Evolutionary conservation across 2,113 vertebrate species (phyloP).

Genomic region (Sphyrna mokarran): DNA sequence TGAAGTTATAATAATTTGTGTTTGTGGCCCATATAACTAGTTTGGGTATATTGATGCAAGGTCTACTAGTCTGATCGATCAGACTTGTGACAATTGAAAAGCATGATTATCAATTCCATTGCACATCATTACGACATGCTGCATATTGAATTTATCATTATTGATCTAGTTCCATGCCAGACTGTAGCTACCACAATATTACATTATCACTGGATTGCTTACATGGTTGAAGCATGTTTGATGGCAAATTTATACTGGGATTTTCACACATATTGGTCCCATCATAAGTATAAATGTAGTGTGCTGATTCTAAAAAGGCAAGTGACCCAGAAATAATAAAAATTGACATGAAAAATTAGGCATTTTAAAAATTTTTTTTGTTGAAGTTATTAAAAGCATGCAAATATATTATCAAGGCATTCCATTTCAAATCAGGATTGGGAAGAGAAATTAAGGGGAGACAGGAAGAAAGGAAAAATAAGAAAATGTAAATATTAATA

Average conservation of each 20-base stretch:
- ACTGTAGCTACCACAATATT: neutral
- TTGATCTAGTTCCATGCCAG: neutral
- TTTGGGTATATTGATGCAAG: neutral
- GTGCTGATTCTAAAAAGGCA: neutral
- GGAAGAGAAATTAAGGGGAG: neutral
- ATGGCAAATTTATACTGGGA: neutral
- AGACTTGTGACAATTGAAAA: neutral
- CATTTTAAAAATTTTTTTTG: too few species aligned
- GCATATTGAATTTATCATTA: neutral
- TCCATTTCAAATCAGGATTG: neutral
- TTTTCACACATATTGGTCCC: neutral
- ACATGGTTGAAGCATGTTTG: neutral
- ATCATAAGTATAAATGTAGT: neutral
- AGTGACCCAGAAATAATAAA: neutral
- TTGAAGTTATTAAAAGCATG: neutral
- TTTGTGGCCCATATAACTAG: neutral
- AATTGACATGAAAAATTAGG: neutral
- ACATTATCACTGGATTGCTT: neutral
- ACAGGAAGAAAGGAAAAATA: neutral
- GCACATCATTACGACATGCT: neutral
- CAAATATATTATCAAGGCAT: neutral
- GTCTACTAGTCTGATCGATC: neutral
- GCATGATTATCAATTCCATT: neutral
- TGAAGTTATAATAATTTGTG: neutral
- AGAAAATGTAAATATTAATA: neutral